Evolutionary conservation across 2,113 vertebrate species (phyloP), one percentile per base, ranked within the genome.

Genomic region (Pseudolaguvia tuberculata): DNA sequence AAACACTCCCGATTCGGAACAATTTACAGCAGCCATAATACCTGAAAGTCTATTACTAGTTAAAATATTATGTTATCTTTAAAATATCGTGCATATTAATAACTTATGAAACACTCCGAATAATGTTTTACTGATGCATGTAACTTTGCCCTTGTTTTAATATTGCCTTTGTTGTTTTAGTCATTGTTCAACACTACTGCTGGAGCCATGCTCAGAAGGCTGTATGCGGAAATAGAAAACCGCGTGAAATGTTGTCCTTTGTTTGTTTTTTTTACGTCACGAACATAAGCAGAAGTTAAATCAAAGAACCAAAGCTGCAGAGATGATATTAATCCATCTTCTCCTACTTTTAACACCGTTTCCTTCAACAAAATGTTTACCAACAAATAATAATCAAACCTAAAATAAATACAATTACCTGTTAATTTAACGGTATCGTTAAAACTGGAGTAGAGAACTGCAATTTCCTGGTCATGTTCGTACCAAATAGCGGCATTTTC

Each of bases 101-200:
- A 17, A 10, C n/a, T 67, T 67, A 20, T 18, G 9, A 18, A 2
- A 21, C 9, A 3, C 1, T 25, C 17, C 27, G 23, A 20, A 23
- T 5, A 48, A 67, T 50, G 5, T 4, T 20, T 12, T 20, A 18
- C 23, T 48, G 14, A 27, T 73, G 9, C 18, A 7, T 14, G 47
- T 15, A 47, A 67, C 15, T 20, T 48, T 2, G 39, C 1, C 39
- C 8, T 8, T n/a, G n/a, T n/a, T 42, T 66, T 27, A 58, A 27
- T 27, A 13, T 29, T 7, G 21, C 27, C 70, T 72, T 72, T 59
- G 69, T 71, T 63, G 72, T 10, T 63, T 73, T 31, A 39, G 71
- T 20, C 47, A 73, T 63, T 73, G 31, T 65, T 74, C 48, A 55
- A 45, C 23, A 17, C 18, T 67, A 50, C 50, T 6, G 45, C 39